These are phyloP conservation scores for Nicator chloris DNA, from an alignment of 2,113 vertebrate species.

Conservation along the genomic window DNA sequence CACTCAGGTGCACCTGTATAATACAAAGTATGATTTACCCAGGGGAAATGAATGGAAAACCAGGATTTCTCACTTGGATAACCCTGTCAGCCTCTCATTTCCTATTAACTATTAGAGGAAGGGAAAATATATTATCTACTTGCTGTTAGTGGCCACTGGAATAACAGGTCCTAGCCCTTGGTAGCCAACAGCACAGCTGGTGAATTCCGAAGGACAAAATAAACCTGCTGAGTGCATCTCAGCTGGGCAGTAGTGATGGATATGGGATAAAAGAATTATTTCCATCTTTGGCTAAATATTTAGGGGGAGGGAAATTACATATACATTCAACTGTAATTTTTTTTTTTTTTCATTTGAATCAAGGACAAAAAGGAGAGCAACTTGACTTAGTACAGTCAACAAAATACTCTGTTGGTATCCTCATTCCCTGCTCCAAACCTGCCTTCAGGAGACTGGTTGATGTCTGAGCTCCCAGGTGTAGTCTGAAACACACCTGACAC, in stretches of 20 bases:
- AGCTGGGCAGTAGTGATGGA: neutral
- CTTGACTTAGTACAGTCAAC: neutral
- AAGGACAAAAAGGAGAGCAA: neutral
- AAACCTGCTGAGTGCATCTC: neutral
- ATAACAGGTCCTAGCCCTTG: neutral
- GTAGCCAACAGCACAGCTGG: neutral
- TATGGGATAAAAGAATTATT: neutral
- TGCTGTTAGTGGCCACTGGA: neutral
- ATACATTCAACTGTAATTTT: neutral
- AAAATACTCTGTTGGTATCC: neutral
- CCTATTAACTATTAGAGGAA: neutral
- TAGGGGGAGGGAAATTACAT: accelerated
- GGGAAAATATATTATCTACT: neutral
- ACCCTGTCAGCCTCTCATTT: neutral
- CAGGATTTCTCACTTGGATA: conserved; percentile 5
- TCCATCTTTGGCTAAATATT: neutral
- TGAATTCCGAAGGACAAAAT: neutral
- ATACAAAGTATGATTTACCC: neutral
- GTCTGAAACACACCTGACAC: neutral
- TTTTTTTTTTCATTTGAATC: neutral
- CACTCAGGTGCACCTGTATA: neutral
- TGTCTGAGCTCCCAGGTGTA: neutral
- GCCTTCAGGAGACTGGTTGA: neutral
- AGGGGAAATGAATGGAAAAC: neutral
- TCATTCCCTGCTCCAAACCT: neutral